A percentile compares a stretch with the other conserved stretches of the same genome.
These are phyloP conservation scores for Apocheima hispidaria DNA, from an alignment of 2,888 invertebrate genomes.

Conservation along the genomic window DNA sequence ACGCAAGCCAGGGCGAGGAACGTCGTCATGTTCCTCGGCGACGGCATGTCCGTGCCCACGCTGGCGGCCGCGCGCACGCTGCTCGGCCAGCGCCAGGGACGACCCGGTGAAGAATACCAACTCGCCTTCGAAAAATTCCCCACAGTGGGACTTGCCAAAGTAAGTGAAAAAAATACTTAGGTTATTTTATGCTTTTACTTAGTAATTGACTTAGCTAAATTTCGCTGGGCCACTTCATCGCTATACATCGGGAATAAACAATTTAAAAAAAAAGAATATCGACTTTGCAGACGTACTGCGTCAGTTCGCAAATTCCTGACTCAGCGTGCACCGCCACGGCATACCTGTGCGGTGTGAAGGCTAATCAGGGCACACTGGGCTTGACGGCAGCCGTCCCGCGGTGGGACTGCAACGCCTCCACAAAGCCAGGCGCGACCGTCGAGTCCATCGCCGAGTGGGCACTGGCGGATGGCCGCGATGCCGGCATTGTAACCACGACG, in stretches of 20 bases:
- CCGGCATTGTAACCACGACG: slow-evolving; percentile 88
- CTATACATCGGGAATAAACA: neutral
- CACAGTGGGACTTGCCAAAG: slow-evolving; percentile 73
- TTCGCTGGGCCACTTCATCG: too few species aligned
- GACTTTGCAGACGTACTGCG: slow-evolving; percentile 81
- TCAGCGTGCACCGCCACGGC: slow-evolving; percentile 90
- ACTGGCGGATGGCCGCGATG: slow-evolving; percentile 26
- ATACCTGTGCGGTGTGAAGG: slow-evolving; percentile 88
- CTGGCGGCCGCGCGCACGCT: slow-evolving; percentile 87
- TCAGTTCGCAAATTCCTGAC: slow-evolving; percentile 88
- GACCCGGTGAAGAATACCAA: slow-evolving; percentile 84
- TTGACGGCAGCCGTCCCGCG: slow-evolving; percentile 87
- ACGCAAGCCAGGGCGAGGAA: slow-evolving; percentile 77
- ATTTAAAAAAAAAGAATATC: neutral
- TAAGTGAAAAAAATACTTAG: slow-evolving; percentile 11
- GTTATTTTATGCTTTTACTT: too few species aligned
- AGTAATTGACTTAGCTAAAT: too few species aligned
- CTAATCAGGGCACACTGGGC: slow-evolving; percentile 87
- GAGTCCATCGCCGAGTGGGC: slow-evolving; percentile 28
- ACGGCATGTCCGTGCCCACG: slow-evolving; percentile 90
- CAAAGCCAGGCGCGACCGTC: slow-evolving; percentile 51
- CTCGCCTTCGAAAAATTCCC: slow-evolving; percentile 88
- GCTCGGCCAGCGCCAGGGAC: slow-evolving; percentile 82
- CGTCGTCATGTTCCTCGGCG: slow-evolving; percentile 89
- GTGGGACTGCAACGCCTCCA: slow-evolving; percentile 86